phyloP scores from a whole-genome alignment of 2,888 invertebrate genomes.

The Nowickia ferox region DNA sequence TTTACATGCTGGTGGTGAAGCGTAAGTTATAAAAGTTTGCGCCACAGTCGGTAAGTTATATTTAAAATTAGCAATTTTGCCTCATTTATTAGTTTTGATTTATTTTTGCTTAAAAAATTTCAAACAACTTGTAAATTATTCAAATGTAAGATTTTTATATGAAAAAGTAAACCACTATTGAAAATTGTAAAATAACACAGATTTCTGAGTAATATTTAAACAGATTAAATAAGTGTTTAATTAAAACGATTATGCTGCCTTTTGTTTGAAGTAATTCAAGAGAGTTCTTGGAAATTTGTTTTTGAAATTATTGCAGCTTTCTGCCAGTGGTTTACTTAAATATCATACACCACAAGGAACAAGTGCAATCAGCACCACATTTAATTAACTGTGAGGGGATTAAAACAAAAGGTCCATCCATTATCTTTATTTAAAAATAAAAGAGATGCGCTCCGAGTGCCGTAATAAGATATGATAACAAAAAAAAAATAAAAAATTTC shows the following conservation, averaged over 20 bases:
- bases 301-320: background rate
- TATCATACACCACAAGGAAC: no score
- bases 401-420: no score
- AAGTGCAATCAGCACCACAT: no score
- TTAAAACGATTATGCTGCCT: background rate
- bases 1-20: constrained; percentile 35
- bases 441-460: no score
- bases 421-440: no score
- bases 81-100: constrained; percentile 14
- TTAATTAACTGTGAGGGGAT: no score
- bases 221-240: background rate
- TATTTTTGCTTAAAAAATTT: constrained; percentile 12
- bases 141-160: background rate
- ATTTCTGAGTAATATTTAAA: background rate
- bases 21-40: constrained; percentile 29
- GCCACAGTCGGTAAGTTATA: constrained; percentile 38
- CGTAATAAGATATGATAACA: no score
- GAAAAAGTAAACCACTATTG: background rate
- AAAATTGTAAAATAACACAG: background rate
- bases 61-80: constrained; percentile 37
- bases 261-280: background rate
- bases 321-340: no score
- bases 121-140: constrained; percentile 13
- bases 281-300: background rate
- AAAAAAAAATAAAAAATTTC: no score